Evolutionary conservation across 2,797 vertebrate species (phyloP).

Genomic region (Parambassis ranga): DNA sequence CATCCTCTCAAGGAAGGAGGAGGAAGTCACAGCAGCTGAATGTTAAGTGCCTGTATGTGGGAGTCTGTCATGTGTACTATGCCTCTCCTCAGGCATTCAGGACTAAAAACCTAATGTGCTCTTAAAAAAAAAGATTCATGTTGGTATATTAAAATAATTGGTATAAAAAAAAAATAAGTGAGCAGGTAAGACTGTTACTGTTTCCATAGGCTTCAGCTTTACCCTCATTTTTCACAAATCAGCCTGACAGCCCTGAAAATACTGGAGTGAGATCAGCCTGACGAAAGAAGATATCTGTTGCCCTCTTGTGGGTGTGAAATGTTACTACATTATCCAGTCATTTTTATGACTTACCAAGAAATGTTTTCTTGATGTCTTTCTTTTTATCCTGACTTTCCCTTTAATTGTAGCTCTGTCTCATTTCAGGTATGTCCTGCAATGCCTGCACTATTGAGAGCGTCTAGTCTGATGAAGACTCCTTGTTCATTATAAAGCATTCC

Average conservation of each 20-base stretch:
- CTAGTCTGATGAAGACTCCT: too few relatives aligned
- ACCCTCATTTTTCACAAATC: neutral
- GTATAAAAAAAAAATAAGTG: neutral
- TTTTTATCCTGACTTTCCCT: too few relatives aligned
- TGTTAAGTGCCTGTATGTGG: neutral
- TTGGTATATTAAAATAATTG: neutral
- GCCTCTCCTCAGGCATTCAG: conserved; percentile 3
- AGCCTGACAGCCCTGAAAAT: neutral
- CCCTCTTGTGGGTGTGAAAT: conserved; percentile 31
- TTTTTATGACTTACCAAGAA: too few relatives aligned
- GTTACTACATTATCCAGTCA: too few relatives aligned
- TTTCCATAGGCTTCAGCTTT: neutral
- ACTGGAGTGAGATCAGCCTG: neutral
- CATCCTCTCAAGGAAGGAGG: neutral
- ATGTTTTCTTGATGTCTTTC: too few relatives aligned
- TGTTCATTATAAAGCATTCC: too few relatives aligned
- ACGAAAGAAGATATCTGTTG: conserved; percentile 10
- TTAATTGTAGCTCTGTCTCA: too few relatives aligned
- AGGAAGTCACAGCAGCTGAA: neutral
- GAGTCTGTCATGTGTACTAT: neutral
- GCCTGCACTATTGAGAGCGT: too few relatives aligned
- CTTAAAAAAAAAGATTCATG: neutral
- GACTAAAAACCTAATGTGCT: neutral
- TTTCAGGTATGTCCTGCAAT: too few relatives aligned
- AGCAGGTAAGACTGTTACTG: neutral